Evolutionary conservation across 1,140 invertebrate genomes (phyloP).

Genomic region (Charaxes varanes): DNA sequence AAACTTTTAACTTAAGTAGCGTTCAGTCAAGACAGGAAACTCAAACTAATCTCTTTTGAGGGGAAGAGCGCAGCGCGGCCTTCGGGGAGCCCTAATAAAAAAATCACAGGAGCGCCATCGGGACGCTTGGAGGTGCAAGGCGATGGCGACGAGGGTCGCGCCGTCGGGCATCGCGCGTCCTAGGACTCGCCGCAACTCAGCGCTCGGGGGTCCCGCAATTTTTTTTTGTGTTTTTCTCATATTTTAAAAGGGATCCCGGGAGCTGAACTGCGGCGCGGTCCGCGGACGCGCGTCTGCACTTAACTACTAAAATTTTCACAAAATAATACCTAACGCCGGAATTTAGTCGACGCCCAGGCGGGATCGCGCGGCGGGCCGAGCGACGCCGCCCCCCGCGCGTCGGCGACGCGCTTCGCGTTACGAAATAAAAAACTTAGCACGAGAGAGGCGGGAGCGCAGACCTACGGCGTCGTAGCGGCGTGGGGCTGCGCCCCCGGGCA

Average conservation of each 20-base stretch:
- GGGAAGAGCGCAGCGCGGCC: constrained; percentile 17
- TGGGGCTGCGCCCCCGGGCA: constrained; percentile 33
- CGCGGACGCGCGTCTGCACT: constrained; percentile 34
- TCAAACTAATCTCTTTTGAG: constrained; percentile 25
- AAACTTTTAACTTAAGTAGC: constrained; percentile 21
- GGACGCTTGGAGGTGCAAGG: constrained; percentile 27
- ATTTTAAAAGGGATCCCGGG: constrained; percentile 31
- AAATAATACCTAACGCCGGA: constrained; percentile 72
- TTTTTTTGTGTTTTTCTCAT: constrained; percentile 53
- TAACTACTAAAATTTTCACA: constrained; percentile 70
- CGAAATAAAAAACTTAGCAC: constrained; percentile 65
- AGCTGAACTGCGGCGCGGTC: constrained; percentile 19
- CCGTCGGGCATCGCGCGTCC: constrained; percentile 31
- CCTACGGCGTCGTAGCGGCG: constrained; percentile 19
- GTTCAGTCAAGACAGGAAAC: constrained; percentile 25
- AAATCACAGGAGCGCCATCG: constrained; percentile 29
- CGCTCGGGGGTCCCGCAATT: constrained; percentile 19
- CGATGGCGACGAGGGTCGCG: constrained; percentile 30
- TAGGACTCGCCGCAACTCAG: constrained; percentile 15
- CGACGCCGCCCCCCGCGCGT: constrained; percentile 27
- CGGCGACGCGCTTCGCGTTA: constrained; percentile 40
- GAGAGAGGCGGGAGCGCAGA: constrained; percentile 39
- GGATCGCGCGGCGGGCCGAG: constrained; percentile 27
- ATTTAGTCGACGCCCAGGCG: constrained; percentile 50
- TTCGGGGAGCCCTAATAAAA: constrained; percentile 21